These are phyloP conservation scores for Diloba caeruleocephala DNA, from an alignment of 2,888 invertebrate species.

Conservation along the genomic window DNA sequence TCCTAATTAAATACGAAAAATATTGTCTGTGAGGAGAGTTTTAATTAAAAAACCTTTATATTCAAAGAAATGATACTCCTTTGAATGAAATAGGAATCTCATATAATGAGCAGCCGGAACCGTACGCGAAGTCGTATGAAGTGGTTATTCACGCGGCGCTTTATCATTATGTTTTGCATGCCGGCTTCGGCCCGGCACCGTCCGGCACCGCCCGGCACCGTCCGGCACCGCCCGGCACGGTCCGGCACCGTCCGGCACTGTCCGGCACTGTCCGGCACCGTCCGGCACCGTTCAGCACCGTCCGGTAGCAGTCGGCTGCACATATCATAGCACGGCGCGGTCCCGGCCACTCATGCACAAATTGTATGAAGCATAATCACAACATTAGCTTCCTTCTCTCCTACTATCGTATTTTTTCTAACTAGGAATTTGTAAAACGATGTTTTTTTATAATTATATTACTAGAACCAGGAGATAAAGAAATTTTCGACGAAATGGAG, in stretches of 20 bases:
- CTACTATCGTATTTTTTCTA: neutral
- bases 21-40: neutral
- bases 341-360: neutral
- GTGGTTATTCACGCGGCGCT: constrained; percentile 1
- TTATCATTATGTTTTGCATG: neutral
- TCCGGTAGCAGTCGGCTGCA: too few relatives aligned
- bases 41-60: constrained; percentile 43
- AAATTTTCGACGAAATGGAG: neutral
- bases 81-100: constrained; percentile 23
- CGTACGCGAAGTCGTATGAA: constrained; percentile 17
- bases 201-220: neutral
- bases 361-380: constrained; percentile 7
- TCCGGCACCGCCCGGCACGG: neutral
- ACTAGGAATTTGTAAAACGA: neutral
- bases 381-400: neutral
- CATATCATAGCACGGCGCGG: too few relatives aligned
- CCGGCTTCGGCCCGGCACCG: too few relatives aligned
- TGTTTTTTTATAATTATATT: neutral
- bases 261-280: neutral
- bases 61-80: constrained; percentile 22
- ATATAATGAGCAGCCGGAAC: neutral
- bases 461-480: neutral
- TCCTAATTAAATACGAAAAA: constrained; percentile 25
- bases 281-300: neutral
- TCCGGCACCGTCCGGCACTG: neutral